Evolutionary conservation across 1,140 invertebrate species (phyloP), one percentile per base, ranked within the genome.

Genomic region (Aphelinus atriplicis): DNA sequence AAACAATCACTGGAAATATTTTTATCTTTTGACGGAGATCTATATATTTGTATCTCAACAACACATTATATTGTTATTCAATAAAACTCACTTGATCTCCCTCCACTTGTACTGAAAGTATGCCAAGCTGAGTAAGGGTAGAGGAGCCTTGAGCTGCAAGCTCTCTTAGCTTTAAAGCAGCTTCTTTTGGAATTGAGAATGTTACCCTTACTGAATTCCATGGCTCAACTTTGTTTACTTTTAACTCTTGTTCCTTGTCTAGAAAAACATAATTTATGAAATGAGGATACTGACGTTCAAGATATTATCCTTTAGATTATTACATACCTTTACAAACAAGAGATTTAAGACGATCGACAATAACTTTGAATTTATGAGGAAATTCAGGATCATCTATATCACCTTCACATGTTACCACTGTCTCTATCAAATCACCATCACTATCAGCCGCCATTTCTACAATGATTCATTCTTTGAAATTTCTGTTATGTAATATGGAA

Each of bases 191-290:
- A 89, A 98, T 96, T 83, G 96, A 96, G 90, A 98, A 95, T 87
- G 96, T 98, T 85, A 98, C 96, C 88, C 95, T 93, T 79, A 98
- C 97, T 83, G 96, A 97, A 90, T 98, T 97, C 96, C 96, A 98
- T 91, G 97, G 97, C 91, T 99, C 97, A 89, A 98, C 94, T 91
- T 98, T 95, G 79, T 92, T 91, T 72, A 94, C 90, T 81, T 86
- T 87, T 73, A 92, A 82, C 66, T 88, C 86, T 85, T 91, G 89
- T 77, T 89, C 88, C 81, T 86, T 88, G 84, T 91, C 85, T 85
- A 75, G 61, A 80, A 80, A 63, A 75, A 56, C 74, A 82, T 72
- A 62, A 70, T 68, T 57, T 47, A 62, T 69, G 71, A 63, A 71
- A 46, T 58, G 6, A 63, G 5, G 53, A 26, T 26, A 58, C 57